A percentile compares a stretch with the other conserved stretches of the same genome.
These are phyloP conservation scores for Chiloscyllium punctatum DNA, from an alignment of 2,797 vertebrate genomes.

Conservation along the genomic window DNA sequence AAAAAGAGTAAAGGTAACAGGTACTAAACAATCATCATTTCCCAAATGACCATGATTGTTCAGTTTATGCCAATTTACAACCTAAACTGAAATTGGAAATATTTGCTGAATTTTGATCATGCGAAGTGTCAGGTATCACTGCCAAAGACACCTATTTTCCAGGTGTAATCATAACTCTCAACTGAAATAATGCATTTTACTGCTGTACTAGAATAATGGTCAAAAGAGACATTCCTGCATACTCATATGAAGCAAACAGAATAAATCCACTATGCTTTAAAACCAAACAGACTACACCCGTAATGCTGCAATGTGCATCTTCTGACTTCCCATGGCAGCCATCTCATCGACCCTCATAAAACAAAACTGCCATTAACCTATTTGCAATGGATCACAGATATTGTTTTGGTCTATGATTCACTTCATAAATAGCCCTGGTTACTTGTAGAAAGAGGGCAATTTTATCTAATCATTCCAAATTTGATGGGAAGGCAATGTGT, in stretches of 20 bases:
- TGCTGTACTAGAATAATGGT: not conserved
- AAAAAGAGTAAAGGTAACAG: not conserved
- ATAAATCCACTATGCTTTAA: not conserved
- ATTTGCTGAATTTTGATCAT: not conserved
- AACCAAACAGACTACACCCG: not conserved
- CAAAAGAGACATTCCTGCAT: not conserved
- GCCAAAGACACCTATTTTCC: not conserved
- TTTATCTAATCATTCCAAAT: conserved; percentile 5
- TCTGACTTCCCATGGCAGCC: not conserved
- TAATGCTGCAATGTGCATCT: not conserved
- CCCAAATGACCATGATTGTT: not conserved
- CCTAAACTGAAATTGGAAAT: not conserved
- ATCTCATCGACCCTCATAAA: not conserved
- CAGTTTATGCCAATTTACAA: not conserved
- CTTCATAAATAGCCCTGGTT: not conserved
- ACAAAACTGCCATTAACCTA: not conserved
- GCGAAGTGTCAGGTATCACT: not conserved
- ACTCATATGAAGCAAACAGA: not conserved
- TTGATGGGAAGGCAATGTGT: not conserved
- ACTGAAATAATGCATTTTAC: not conserved
- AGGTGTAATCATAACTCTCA: not conserved
- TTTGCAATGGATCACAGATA: not conserved
- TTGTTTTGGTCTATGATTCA: not conserved
- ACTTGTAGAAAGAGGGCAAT: not conserved
- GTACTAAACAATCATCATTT: not conserved